Evolutionary conservation across 35 echinoderm and acorn worm genomes (phyloP).

Genomic region (Strongylocentrotus purpuratus): DNA sequence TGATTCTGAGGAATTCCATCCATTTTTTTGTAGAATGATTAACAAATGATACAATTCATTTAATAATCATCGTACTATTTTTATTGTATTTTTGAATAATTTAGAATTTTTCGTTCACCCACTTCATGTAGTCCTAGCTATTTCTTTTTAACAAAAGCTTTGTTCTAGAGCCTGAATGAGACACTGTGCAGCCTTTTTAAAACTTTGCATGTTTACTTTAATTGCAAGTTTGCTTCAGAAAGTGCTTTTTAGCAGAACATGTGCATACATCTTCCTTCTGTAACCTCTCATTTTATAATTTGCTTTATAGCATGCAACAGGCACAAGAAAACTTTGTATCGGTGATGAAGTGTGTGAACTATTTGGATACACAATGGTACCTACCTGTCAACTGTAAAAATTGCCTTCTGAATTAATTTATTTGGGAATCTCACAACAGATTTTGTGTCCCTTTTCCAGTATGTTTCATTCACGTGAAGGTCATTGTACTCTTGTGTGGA

Average conservation of each 20-base stretch:
- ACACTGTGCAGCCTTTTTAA: neutral
- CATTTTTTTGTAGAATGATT: neutral
- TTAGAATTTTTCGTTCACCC: neutral
- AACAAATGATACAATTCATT: neutral
- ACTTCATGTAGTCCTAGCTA: neutral
- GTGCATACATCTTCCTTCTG: no score
- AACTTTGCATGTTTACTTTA: no score
- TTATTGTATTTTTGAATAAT: neutral
- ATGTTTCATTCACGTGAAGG: neutral
- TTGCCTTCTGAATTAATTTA: neutral
- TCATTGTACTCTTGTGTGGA: neutral
- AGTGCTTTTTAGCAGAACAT: no score
- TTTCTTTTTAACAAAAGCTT: neutral
- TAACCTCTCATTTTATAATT: no score
- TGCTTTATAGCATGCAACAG: neutral
- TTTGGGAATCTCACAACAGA: neutral
- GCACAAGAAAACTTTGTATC: neutral
- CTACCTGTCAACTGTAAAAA: no score
- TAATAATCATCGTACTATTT: no score
- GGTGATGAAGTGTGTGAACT: neutral
- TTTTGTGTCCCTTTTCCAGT: neutral
- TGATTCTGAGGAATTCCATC: neutral
- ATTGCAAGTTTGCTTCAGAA: no score
- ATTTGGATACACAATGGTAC: no score
- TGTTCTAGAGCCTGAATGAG: neutral